Conservation (phyloP, 2,888 invertebrate genomes). For the Rhopalosiphum nymphaeae region DNA sequence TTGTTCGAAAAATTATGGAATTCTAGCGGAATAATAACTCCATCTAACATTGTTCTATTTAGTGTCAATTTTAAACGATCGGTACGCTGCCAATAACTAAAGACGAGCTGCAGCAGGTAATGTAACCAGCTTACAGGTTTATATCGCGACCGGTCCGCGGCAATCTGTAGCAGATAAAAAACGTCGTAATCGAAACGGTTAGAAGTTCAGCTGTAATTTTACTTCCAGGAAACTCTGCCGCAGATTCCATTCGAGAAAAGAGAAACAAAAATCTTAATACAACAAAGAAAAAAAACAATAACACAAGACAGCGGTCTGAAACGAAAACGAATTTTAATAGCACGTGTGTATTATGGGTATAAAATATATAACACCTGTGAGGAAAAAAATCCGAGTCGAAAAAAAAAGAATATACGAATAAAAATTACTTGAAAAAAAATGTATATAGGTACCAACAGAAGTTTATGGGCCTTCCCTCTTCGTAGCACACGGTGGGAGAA, state of each 20-base stretch:
- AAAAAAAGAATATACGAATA: conserved; percentile 24
- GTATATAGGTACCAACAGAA: conserved; percentile 35
- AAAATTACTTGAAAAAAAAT: conserved; percentile 28
- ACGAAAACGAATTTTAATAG: conserved; percentile 32
- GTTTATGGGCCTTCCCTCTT: conserved; percentile 42
- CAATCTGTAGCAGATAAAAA: background rate
- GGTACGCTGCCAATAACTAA: background rate
- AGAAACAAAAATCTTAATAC: background rate
- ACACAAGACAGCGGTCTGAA: background rate
- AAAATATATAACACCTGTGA: background rate
- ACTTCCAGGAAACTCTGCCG: background rate
- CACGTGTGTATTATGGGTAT: background rate
- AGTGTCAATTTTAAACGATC: background rate
- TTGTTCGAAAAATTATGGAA: background rate
- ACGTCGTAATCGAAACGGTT: background rate
- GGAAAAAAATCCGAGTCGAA: background rate
- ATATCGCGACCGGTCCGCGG: background rate
- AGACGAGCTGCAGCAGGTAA: background rate
- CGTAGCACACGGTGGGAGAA: conserved; percentile 29
- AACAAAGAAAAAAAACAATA: conserved; percentile 11
- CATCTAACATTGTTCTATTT: background rate
- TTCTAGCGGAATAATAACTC: background rate
- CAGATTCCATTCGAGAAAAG: background rate
- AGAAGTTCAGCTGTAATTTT: background rate
- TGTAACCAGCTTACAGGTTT: too few species aligned